Evolutionary conservation across 2,113 vertebrate genomes (phyloP), one percentile per base, ranked within the genome.

Genomic region (Thamnaconus septentrionalis): DNA sequence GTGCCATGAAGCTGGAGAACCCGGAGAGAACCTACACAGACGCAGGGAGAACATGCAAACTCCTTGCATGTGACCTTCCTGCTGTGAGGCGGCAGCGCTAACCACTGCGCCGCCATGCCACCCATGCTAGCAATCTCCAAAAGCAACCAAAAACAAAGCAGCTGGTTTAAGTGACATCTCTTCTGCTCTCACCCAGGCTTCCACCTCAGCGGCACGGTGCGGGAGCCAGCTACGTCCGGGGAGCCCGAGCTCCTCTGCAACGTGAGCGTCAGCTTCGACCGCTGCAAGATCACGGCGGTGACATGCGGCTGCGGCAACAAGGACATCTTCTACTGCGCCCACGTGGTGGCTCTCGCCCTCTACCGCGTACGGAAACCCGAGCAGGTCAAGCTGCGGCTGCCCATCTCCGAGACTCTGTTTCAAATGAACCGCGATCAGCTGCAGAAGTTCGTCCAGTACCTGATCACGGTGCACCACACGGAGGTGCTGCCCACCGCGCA

Each of bases 321-420:
- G 89, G 96, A 98, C 94, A 98, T 98, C 91, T 98, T 98, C 94
- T 98, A 97, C 68, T 98, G 96, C 82, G 95, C 96, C 1, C 96
- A 98, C 0, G 96, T 98, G 55, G 96, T 98, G 88, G 96, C 96
- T 18, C 93, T 98, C 31, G 95, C 96, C 62, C 92, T 98, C 79
- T 98, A 98, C 80, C 92, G 96, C 50, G 96, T 98, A 80, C 95
- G 96, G 89, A 94, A 94, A 91, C 95, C 96, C 64, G 96, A 98
- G 85, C 94, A 94, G 93, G 96, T 98, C 93, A 97, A 97, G 75
- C 91, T 98, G 73, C 96, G 96, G 90, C 95, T 98, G 92, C 96
- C 96, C 90, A 98, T 98, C 92, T 98, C 96, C 85, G 96, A 98
- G 92, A 98, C 96, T 41, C 95, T 98, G 7, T 97, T 98, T 91